phyloP scores from a whole-genome alignment of 2,888 invertebrate genomes.

The Cephus rjabovi region DNA sequence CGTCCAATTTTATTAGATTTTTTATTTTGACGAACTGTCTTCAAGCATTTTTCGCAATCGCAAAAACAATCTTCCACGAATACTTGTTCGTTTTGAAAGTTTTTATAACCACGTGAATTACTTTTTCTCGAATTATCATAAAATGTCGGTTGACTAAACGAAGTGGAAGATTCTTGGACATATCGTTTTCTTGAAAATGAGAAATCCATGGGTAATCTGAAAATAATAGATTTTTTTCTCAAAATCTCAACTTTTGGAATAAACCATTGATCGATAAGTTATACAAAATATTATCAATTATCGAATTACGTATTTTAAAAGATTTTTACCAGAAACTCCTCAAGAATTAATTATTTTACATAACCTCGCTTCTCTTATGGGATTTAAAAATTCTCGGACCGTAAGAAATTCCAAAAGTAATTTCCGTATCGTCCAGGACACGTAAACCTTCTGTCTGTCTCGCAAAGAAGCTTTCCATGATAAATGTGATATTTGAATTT shows the following conservation, averaged over 20 bases:
- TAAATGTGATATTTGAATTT: not conserved
- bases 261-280: not conserved
- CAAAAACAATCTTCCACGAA: not conserved
- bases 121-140: not conserved
- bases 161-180: not conserved
- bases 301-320: not conserved
- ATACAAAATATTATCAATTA: not conserved
- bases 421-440: not conserved
- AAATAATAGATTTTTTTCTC: not conserved
- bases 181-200: not conserved
- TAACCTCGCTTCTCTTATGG: not conserved
- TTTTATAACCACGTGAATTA: not conserved
- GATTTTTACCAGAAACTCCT: not conserved
- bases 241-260: not conserved
- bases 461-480: not conserved
- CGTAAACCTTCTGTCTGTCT: not conserved
- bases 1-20: not conserved
- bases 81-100: not conserved
- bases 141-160: not conserved
- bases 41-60: not conserved
- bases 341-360: not conserved
- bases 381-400: not conserved
- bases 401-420: not conserved
- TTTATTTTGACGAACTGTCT: not conserved
- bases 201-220: not conserved